A percentile compares a stretch with the other conserved stretches of the same genome.
phyloP scores from a whole-genome alignment of 2,888 invertebrate species.

The Synergus gifuensis region DNA sequence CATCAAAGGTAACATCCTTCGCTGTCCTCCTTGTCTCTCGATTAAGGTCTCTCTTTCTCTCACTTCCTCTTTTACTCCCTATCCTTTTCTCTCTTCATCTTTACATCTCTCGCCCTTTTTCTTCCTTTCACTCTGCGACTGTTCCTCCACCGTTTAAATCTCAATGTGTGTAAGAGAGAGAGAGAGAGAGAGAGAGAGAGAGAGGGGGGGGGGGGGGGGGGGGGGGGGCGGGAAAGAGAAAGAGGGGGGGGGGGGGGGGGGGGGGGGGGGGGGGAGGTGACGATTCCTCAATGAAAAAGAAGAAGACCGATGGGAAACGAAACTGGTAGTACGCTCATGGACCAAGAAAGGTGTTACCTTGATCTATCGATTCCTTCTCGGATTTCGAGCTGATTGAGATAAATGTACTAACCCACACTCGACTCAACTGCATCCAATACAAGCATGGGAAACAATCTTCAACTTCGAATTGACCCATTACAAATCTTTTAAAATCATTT shows the following conservation, averaged over 20 bases:
- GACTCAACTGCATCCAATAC: slow-evolving; percentile 8
- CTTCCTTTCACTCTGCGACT: slow-evolving; percentile 5
- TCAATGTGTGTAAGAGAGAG: slow-evolving; percentile 4
- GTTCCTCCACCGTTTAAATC: slow-evolving; percentile 41
- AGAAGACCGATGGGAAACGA: slow-evolving; percentile 47
- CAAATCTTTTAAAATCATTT: neutral
- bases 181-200: too few species aligned
- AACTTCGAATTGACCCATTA: slow-evolving; percentile 1
- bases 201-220: neutral
- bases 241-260: too few species aligned
- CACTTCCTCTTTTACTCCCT: slow-evolving; percentile 6
- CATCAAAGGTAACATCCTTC: slow-evolving; percentile 69
- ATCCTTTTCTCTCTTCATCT: slow-evolving; percentile 39
- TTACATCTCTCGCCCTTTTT: slow-evolving; percentile 34
- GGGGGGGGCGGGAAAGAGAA: too few species aligned
- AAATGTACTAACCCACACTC: slow-evolving; percentile 36
- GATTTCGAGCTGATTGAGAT: slow-evolving; percentile 60
- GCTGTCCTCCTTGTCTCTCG: slow-evolving; percentile 54
- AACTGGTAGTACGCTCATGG: slow-evolving; percentile 50
- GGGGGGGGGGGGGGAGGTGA: slow-evolving; percentile 8
- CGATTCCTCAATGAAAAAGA: slow-evolving; percentile 46
- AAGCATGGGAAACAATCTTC: slow-evolving; percentile 30
- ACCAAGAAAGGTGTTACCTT: slow-evolving; percentile 67
- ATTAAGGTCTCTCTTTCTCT: slow-evolving; percentile 49
- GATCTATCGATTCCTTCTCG: slow-evolving; percentile 68